phyloP scores from a whole-genome alignment of 2,888 invertebrate species.

The Psylliodes chrysocephalus region DNA sequence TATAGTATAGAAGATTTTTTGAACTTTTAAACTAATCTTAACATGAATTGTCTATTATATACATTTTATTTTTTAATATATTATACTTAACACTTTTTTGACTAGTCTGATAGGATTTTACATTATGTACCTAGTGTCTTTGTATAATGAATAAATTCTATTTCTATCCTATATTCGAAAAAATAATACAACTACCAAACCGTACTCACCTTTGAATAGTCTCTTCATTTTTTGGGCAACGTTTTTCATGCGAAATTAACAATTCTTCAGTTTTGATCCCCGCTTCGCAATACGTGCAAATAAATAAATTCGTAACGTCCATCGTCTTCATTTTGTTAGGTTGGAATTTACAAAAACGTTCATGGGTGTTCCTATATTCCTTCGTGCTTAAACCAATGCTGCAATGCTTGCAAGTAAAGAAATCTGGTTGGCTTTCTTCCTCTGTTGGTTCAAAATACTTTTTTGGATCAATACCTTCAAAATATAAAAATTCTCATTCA shows the following conservation, averaged over 20 bases:
- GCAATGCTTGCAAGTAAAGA: constrained; percentile 39
- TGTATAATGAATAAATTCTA: too few species aligned
- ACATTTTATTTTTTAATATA: too few species aligned
- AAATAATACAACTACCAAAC: too few species aligned
- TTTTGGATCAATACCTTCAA: constrained; percentile 20
- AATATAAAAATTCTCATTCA: too few species aligned
- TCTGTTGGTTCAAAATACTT: constrained; percentile 42
- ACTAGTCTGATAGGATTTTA: too few species aligned
- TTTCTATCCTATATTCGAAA: too few species aligned
- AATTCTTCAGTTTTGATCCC: constrained; percentile 13
- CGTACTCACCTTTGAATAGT: constrained; percentile 20
- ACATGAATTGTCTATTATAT: too few species aligned
- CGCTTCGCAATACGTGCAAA: constrained; percentile 29
- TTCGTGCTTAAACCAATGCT: constrained; percentile 32
- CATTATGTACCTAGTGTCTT: too few species aligned
- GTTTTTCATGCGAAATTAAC: constrained; percentile 30
- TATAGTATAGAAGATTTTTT: too few species aligned
- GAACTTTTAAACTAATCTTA: too few species aligned
- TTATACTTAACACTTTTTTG: too few species aligned
- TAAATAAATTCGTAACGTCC: constrained; percentile 18
- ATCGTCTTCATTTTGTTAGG: constrained; percentile 6
- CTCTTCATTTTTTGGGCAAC: constrained; percentile 16
- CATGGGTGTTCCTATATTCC: constrained; percentile 35
- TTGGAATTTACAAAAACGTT: constrained; percentile 38
- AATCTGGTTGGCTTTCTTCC: constrained; percentile 23